phyloP scores from a whole-genome alignment of 2,888 invertebrate genomes.

The Xestia c-nigrum region DNA sequence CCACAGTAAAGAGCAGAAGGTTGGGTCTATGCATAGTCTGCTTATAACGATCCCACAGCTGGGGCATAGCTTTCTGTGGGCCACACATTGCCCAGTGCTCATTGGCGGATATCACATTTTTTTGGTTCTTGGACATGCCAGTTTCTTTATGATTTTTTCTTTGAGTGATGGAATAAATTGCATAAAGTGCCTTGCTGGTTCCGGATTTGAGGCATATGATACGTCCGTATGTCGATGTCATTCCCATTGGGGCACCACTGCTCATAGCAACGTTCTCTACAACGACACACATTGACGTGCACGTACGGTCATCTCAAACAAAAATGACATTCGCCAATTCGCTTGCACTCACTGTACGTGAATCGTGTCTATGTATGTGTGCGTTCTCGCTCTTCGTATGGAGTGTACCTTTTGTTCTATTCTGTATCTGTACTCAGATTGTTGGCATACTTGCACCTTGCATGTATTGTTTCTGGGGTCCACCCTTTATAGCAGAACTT shows the following conservation, averaged over 20 bases:
- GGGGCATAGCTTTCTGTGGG: background rate
- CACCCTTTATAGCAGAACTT: too few species aligned
- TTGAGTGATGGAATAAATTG: background rate
- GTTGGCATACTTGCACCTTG: constrained; percentile 49
- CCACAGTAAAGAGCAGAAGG: constrained; percentile 10
- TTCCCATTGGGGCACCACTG: background rate
- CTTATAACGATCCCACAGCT: background rate
- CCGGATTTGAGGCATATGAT: background rate
- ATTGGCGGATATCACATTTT: background rate
- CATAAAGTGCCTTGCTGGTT: background rate
- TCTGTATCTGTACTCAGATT: background rate
- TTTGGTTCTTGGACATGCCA: background rate
- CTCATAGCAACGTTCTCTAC: background rate
- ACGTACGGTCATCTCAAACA: too few species aligned
- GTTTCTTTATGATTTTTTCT: background rate
- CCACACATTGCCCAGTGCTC: background rate
- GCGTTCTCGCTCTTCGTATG: background rate
- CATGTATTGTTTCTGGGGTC: constrained; percentile 43
- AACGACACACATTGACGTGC: background rate
- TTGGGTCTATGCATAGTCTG: background rate
- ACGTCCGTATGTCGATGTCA: too few species aligned
- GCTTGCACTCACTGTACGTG: background rate
- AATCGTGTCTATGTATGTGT: background rate
- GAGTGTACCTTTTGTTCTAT: constrained; percentile 5
- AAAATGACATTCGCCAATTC: background rate